These are phyloP conservation scores for Apocrypta bakeri DNA, from an alignment of 1,140 invertebrate genomes.

Conservation along the genomic window DNA sequence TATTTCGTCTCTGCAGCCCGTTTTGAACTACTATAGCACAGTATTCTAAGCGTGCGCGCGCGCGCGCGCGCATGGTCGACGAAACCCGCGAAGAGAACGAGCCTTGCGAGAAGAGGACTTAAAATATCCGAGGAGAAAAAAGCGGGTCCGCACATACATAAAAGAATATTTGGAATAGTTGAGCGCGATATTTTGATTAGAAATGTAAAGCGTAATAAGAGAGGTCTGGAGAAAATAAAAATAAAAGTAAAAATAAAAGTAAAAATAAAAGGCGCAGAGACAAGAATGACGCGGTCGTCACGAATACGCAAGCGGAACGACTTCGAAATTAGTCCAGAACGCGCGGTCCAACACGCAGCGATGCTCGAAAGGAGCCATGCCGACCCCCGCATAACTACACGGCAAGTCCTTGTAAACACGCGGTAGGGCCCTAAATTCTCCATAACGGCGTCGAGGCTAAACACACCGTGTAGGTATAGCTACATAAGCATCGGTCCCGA, in stretches of 20 bases:
- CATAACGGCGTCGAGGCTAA: background rate
- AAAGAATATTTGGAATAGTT: background rate
- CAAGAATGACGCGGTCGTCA: too few species aligned
- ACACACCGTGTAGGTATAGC: background rate
- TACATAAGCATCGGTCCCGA: background rate
- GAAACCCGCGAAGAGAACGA: too few species aligned
- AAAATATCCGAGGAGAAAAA: background rate
- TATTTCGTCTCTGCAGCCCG: too few species aligned
- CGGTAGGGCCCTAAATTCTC: background rate
- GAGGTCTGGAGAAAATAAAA: background rate
- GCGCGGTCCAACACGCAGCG: too few species aligned
- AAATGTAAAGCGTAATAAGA: background rate
- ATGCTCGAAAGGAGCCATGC: background rate
- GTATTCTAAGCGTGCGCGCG: too few species aligned
- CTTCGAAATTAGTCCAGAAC: background rate
- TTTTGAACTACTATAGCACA: too few species aligned
- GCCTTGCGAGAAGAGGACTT: too few species aligned
- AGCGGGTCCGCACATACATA: background rate
- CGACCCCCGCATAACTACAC: background rate
- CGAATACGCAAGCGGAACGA: background rate
- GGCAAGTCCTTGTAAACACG: background rate
- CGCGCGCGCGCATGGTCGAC: too few species aligned
- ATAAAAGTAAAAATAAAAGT: too few species aligned
- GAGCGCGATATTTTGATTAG: background rate
- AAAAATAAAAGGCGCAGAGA: too few species aligned